A percentile compares a stretch with the other conserved stretches of the same genome.
phyloP scores from a whole-genome alignment of 2,888 invertebrate species.

The Mimachlamys varia region DNA sequence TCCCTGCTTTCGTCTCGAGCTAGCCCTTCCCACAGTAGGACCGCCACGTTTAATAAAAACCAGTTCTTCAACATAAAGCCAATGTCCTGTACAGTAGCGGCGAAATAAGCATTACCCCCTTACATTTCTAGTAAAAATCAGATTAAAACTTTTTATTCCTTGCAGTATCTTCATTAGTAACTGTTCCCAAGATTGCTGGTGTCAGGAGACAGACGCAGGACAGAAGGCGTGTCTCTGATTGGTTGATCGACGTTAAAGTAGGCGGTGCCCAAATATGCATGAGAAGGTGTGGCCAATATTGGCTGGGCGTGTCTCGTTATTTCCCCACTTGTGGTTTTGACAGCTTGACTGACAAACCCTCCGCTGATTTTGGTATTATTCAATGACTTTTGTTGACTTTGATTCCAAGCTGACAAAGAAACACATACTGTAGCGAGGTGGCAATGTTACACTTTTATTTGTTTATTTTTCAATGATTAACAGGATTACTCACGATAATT shows the following conservation, averaged over 20 bases:
- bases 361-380: background rate
- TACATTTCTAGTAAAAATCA: background rate
- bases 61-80: background rate
- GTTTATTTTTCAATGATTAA: background rate
- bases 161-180: background rate
- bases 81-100: background rate
- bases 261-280: background rate
- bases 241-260: background rate
- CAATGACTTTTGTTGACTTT: background rate
- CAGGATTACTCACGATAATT: background rate
- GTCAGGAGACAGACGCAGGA: background rate
- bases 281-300: background rate
- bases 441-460: background rate
- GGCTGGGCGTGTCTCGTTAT: conserved; percentile 15
- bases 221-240: conserved; percentile 20
- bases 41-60: background rate
- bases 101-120: background rate
- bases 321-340: conserved; percentile 16
- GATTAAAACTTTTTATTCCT: conserved; percentile 12
- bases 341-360: conserved; percentile 14
- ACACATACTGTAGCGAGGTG: background rate
- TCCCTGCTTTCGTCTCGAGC: background rate
- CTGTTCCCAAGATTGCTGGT: background rate
- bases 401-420: conserved; percentile 27
- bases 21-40: background rate